Base-by-base conservation (phyloP, 2,888 invertebrate species). In the Nebria salina region DNA sequence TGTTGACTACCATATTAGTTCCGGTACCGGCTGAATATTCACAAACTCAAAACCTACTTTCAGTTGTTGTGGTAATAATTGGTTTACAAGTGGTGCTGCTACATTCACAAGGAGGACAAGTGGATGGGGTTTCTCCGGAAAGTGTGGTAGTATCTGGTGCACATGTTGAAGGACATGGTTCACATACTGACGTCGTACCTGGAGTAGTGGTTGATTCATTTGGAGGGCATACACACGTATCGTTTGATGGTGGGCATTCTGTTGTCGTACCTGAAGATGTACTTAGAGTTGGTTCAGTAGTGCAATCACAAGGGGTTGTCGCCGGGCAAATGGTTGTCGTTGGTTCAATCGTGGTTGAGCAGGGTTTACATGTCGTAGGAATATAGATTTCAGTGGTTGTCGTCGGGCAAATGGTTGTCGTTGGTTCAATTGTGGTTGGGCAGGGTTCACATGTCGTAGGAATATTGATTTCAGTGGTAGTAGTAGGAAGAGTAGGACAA, bases 11-110 rank as follows among this genome's bases (percentile, higher is more conserved):
- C 34, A 34, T 34, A 34, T 34, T 4, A 34, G 2, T 34, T 2
- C 2, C 34, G 34, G 34, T 34, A 34, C 34, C 34, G 34, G 34
- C 34, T 5, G 34, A 34, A 2, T 34, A 34, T 2, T 34, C 34
- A 34, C 34, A 34, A 5, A 68, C 7, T 68, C 9, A 68, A 68
- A 68, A 68, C 68, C 26, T 68, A 68, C 68, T 68, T 68, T 68
- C 68, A 26, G 68, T 68, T 7, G 68, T 68, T 68, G 68, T 54
- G 54, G 54, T 3, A 54, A 54, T 68, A 25, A 15, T 68, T 68
- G 68, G 26, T 68, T 20, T 6, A 68, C 68, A 68, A 25, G 68
- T 68, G 7, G 11, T 68, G n/a, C 4, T 68, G 20, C 9, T 13
- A 68, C 68, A 68, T n/a, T 68, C 68, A 25, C 20, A 26, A 68